Base-by-base conservation (phyloP, 2,113 vertebrate species). In the Phaetusa simplex region DNA sequence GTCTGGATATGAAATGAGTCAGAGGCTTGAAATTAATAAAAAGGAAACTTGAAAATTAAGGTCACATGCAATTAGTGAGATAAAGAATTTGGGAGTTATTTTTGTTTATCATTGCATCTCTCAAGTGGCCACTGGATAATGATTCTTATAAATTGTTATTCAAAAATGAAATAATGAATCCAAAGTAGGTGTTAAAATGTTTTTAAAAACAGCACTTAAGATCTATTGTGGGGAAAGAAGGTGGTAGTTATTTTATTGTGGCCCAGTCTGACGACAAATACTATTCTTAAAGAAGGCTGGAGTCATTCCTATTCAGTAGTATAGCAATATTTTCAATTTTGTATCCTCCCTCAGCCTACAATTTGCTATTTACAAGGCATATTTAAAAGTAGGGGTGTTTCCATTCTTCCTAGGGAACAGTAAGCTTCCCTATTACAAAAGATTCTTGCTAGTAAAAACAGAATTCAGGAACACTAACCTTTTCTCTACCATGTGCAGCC, bases 41-140 rank as follows among this genome's bases (percentile, higher is more conserved):
- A 69, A 77, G 4, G 5, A 88, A 66, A 56, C 61, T 55, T 77
- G 50, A 94, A 94, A 96, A 91, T 38, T 94, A 95, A 95, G 56
- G 50, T 88, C 61, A 88, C 22, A 59, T 42, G 49, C 52, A 96
- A 93, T 86, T 83, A 83, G 36, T 56, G 27, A 90, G 78, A 93
- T 73, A 66, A 90, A 69, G 9, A 42, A 18, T 24, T 66, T 47
- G 29, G 30, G 16, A 49, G 66, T 71, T 97, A 85, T 93, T 97
- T 96, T 97, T 97, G 90, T 96, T 95, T 96, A 93, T 90, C 23
- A 55, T 91, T 87, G 34, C 47, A 66, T 91, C 36, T 96, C 87
- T 97, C 45, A 95, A 91, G 85, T 84, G 61, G 90, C 73, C 82
- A 78, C 56, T 74, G 78, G 73, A 47, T 94, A 96, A 96, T 73